These are phyloP conservation scores for Cryptoprocta ferox DNA, from an alignment of 2,797 vertebrate species.

Conservation along the genomic window DNA sequence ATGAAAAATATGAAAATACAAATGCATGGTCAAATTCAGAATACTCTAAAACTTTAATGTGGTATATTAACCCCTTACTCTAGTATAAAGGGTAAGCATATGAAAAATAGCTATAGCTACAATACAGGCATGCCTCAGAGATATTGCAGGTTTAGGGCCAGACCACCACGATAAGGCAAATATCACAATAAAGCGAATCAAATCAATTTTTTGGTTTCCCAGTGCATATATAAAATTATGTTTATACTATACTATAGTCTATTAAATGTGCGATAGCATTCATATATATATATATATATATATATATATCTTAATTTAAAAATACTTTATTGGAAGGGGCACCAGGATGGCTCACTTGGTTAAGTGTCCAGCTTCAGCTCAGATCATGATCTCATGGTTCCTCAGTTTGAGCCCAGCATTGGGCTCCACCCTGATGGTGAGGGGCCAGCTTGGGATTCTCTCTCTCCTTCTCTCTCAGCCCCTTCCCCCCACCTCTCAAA, in stretches of 20 bases:
- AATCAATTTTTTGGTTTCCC: background rate
- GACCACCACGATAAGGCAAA: background rate
- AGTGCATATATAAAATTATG: background rate
- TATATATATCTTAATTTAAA: no score
- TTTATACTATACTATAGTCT: background rate
- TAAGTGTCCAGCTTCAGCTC: no score
- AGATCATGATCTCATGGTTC: no score
- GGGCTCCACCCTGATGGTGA: no score
- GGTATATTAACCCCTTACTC: background rate
- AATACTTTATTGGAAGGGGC: no score
- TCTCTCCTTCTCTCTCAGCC: no score
- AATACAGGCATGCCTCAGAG: background rate
- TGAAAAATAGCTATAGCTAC: background rate
- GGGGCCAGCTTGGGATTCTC: no score
- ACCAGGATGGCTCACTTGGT: no score
- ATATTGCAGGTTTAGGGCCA: background rate
- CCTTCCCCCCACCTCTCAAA: no score
- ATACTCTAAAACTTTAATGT: background rate
- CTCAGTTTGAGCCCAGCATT: no score
- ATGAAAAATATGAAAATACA: background rate
- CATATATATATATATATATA: no score
- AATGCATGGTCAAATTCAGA: background rate
- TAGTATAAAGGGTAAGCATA: background rate
- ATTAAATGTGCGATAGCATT: background rate
- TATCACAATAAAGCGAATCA: background rate